phyloP scores from a whole-genome alignment of 1,140 invertebrate genomes.

The Latrodectus geometricus region DNA sequence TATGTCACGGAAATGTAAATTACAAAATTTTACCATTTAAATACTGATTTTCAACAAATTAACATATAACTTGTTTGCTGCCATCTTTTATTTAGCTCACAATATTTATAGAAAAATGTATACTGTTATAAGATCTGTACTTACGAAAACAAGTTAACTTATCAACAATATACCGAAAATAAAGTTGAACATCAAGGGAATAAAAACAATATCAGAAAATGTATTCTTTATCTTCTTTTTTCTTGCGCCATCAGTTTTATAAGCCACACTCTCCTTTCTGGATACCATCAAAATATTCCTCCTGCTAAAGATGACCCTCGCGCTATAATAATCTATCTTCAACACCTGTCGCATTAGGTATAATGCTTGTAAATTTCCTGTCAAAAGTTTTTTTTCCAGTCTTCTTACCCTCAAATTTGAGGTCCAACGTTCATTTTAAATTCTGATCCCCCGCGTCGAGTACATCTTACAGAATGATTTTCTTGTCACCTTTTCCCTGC shows the following conservation, averaged over 20 bases:
- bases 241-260: not conserved
- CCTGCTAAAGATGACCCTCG: conserved; percentile 5
- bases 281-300: not conserved
- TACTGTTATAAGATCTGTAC: too few relatives aligned
- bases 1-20: too few relatives aligned
- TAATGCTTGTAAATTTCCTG: conserved; percentile 53
- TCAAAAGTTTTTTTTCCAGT: conserved; percentile 19
- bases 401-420: conserved; percentile 7
- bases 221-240: too few relatives aligned
- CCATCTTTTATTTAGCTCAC: too few relatives aligned
- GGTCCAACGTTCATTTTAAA: conserved; percentile 52
- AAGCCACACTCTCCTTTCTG: not conserved
- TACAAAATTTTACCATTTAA: too few relatives aligned
- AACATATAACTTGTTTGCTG: too few relatives aligned
- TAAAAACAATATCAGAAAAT: too few relatives aligned
- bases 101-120: too few relatives aligned
- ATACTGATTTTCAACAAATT: too few relatives aligned
- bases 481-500: not conserved
- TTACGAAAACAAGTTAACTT: too few relatives aligned
- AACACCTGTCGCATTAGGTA: conserved; percentile 29
- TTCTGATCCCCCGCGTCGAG: conserved; percentile 18
- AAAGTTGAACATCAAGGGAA: too few relatives aligned
- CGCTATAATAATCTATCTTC: conserved; percentile 34
- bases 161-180: too few relatives aligned
- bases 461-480: conserved; percentile 6